These are phyloP conservation scores for Eupithecia inturbata DNA, from an alignment of 2,888 invertebrate species.

Conservation along the genomic window DNA sequence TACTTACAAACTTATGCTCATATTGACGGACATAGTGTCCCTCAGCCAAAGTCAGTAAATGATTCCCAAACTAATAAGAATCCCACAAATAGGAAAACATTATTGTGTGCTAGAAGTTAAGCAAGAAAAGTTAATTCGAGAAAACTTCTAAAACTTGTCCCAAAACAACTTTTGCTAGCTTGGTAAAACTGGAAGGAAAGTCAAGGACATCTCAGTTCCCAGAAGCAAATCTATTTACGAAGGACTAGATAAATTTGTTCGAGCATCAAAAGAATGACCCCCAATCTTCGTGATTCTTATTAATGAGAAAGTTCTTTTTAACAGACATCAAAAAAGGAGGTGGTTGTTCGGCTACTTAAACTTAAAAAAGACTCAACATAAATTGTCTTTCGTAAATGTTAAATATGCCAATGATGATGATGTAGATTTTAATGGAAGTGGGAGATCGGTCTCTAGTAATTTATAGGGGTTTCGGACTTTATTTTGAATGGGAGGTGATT, in stretches of 20 bases:
- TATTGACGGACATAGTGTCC: neutral
- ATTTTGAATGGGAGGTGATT: too few species aligned
- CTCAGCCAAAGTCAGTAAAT: neutral
- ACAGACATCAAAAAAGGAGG: neutral
- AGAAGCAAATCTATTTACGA: neutral
- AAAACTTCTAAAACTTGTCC: neutral
- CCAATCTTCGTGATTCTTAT: neutral
- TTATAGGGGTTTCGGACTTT: too few species aligned
- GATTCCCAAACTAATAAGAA: neutral
- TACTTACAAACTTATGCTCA: neutral
- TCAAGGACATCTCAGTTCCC: neutral
- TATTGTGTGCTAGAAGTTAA: neutral
- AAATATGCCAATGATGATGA: too few species aligned
- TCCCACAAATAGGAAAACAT: neutral
- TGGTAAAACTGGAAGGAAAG: neutral
- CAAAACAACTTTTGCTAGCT: slow-evolving; percentile 3
- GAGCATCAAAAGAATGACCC: neutral
- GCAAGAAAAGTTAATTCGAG: neutral
- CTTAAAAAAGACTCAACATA: too few species aligned
- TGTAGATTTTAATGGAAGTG: too few species aligned
- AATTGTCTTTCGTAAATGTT: too few species aligned
- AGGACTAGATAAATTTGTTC: slow-evolving; percentile 1
- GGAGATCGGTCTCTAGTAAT: too few species aligned
- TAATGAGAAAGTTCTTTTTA: neutral
- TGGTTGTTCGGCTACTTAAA: too few species aligned